Percentiles rank a stretch among this genome's conserved stretches.
phyloP scores from a whole-genome alignment of 2,113 vertebrate genomes.

The Mirounga angustirostris region DNA sequence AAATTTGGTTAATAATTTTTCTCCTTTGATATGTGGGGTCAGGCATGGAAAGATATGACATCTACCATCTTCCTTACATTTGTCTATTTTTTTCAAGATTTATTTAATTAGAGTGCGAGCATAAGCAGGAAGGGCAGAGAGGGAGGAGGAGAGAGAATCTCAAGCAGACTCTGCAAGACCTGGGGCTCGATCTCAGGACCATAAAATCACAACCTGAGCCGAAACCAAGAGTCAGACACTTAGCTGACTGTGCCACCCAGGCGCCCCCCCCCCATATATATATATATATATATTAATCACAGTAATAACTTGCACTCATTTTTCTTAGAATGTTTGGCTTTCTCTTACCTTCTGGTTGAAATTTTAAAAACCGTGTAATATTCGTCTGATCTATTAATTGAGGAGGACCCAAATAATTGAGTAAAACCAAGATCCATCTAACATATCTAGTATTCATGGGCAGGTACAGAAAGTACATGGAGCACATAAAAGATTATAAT shows the following conservation, averaged over 20 bases:
- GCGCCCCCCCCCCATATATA: too few species aligned
- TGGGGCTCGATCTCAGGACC: neutral
- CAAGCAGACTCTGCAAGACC: neutral
- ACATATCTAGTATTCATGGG: neutral
- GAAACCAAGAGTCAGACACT: neutral
- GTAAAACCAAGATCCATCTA: neutral
- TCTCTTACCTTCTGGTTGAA: neutral
- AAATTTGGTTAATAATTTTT: constrained; percentile 34
- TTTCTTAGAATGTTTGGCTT: neutral
- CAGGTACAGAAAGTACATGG: neutral
- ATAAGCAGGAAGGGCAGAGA: neutral
- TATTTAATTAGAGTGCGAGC: neutral
- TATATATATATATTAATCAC: neutral
- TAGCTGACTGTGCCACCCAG: neutral
- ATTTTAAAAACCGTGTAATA: neutral
- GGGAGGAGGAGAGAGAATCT: neutral
- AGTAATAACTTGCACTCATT: neutral
- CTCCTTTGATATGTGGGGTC: neutral
- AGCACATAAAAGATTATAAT: neutral
- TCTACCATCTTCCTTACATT: neutral
- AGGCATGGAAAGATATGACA: neutral
- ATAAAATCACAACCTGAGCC: neutral
- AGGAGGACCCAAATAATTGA: neutral
- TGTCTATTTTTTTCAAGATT: neutral
- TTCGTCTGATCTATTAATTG: neutral